phyloP scores from a whole-genome alignment of 2,113 vertebrate species.

The Potamarius usumacintae region DNA sequence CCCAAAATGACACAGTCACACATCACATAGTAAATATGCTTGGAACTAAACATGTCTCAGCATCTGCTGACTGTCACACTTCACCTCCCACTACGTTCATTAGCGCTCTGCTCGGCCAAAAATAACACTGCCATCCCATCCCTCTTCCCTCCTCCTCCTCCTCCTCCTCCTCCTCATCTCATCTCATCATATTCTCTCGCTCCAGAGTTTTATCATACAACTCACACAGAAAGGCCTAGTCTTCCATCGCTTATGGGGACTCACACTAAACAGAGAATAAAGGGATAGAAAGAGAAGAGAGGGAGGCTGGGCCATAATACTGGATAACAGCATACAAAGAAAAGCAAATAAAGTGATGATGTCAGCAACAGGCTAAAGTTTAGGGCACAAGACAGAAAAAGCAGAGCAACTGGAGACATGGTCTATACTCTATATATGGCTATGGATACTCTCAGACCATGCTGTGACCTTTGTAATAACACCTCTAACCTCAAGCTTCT shows the following conservation, averaged over 20 bases:
- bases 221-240: slow-evolving; percentile 25
- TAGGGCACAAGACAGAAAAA: slow-evolving; percentile 9
- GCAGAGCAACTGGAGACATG: slow-evolving; percentile 4
- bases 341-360: slow-evolving; percentile 4
- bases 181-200: slow-evolving; percentile 23
- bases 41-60: slow-evolving; percentile 39
- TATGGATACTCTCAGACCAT: background rate
- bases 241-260: slow-evolving; percentile 26
- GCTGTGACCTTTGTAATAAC: background rate
- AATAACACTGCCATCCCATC: slow-evolving; percentile 50
- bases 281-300: background rate
- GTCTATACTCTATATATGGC: background rate
- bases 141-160: slow-evolving; percentile 42
- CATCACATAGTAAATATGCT: slow-evolving; percentile 36
- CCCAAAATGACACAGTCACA: slow-evolving; percentile 9
- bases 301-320: background rate
- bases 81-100: slow-evolving; percentile 44
- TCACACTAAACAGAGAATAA: background rate
- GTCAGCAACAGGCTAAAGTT: background rate
- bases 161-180: slow-evolving; percentile 31
- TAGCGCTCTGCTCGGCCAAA: slow-evolving; percentile 45
- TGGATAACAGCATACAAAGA: slow-evolving; percentile 27
- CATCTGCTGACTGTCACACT: slow-evolving; percentile 44
- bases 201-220: slow-evolving; percentile 40
- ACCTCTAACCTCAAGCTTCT: background rate